Base-by-base conservation (phyloP, 2,113 vertebrate genomes). In the Cyphomyrus discorhynchus region DNA sequence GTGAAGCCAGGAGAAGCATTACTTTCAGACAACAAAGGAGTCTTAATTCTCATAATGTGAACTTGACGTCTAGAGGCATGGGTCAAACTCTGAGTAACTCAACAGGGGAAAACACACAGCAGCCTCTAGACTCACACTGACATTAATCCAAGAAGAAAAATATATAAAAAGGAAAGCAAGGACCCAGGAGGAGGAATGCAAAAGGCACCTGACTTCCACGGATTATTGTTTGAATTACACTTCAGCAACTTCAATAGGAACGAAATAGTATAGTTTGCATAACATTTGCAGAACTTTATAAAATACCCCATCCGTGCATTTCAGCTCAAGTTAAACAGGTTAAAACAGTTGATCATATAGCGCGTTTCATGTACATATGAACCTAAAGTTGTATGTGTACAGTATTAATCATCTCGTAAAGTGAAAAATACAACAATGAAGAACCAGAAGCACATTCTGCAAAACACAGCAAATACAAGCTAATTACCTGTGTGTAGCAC, bases 401-500 rank as follows among this genome's bases (percentile, higher is more conserved):
- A 3, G n/a, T 13, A 70, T 11, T 27, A 86, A 50, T 56, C 50
- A 15, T 56, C 39, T 39, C 19, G 21, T 31, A 50, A 49, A n/a
- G 46, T 53, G 47, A 87, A 42, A 42, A 42, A n/a, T 17, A 24
- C 2, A 88, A 62, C 86, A 88, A 2, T 1, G 35, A 31, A 6
- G 6, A 45, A 50, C 2, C 27, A 11, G 9, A 8, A 70, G 62
- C n/a, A 58, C 86, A 62, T 4, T 9, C 21, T n/a, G 8, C 4
- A 42, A 77, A 7, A 42, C 27, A 58, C 86, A 2, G 39, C 21
- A 45, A 53, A 62, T 3, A 24, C 9, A 45, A 62, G 24, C 85
- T 82, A 27, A 21, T 84, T 90, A 99, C 98, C 96, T 99, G 98
- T 89, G 98, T 99, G 94, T 99, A 99, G 96, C 98, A 99, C 98